Percentiles rank a stretch among this genome's conserved stretches.
These are phyloP conservation scores for Montipora capitata DNA, from an alignment of 92 coral and sea anemone species.

Conservation along the genomic window DNA sequence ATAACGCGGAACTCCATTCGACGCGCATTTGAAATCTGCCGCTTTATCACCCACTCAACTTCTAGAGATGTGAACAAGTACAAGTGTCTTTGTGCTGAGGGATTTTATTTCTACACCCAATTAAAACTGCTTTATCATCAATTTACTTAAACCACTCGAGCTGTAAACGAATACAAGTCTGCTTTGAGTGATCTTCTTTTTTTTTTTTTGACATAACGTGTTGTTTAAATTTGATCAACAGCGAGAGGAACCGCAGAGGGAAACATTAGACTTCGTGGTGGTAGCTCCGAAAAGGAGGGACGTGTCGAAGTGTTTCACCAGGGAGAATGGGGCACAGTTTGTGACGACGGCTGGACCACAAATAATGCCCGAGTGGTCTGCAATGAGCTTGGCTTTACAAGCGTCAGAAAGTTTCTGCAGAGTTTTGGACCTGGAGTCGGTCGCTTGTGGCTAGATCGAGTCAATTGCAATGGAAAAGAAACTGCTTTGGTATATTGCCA, in stretches of 20 bases:
- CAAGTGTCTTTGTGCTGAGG: too few relatives aligned
- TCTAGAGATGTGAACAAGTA: too few relatives aligned
- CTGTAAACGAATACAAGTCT: not conserved
- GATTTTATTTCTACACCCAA: too few relatives aligned
- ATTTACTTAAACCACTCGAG: not conserved
- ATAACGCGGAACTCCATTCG: too few relatives aligned
- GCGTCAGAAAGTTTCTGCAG: conserved; percentile 61
- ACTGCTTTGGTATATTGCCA: conserved; percentile 63
- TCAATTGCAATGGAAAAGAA: conserved; percentile 79
- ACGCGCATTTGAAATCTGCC: too few relatives aligned
- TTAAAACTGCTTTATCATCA: too few relatives aligned
- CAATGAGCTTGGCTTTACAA: conserved; percentile 85
- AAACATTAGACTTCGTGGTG: conserved; percentile 80
- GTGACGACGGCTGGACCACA: conserved; percentile 78
- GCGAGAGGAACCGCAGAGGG: conserved; percentile 86
- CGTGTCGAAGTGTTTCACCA: conserved; percentile 87
- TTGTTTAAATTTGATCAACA: conserved; percentile 8
- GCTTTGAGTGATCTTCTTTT: not conserved
- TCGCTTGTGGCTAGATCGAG: conserved; percentile 80
- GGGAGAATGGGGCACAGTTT: conserved; percentile 95
- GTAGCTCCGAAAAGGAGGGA: conserved; percentile 82
- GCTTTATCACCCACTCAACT: too few relatives aligned
- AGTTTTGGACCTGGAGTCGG: conserved; percentile 91
- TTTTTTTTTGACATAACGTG: not conserved
- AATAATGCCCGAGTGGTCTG: conserved; percentile 85